Conservation (phyloP, 1,140 invertebrate genomes). For the Drosophila equinoxialis region DNA sequence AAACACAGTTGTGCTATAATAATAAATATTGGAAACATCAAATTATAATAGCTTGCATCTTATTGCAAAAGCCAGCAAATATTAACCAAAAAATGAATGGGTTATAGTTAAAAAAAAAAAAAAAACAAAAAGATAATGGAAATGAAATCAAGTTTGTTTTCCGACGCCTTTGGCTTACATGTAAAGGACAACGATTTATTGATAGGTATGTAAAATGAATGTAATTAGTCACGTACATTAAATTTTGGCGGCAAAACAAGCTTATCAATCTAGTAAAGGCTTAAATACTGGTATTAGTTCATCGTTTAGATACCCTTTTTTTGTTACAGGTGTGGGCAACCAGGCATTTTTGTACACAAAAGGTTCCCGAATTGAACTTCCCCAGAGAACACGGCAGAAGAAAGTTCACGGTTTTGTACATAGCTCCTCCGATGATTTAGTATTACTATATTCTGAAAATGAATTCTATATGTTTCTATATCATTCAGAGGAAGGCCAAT, state of each 20-base stretch:
- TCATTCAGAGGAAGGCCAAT: constrained; percentile 5
- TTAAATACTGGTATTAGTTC: not conserved
- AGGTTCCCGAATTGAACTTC: constrained; percentile 18
- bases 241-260: not conserved
- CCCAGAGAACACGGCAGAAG: constrained; percentile 22
- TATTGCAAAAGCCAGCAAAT: too few species aligned
- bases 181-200: not conserved
- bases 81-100: not conserved
- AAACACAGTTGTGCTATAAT: too few species aligned
- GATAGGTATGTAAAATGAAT: not conserved
- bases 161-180: constrained; percentile 8
- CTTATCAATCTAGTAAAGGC: not conserved
- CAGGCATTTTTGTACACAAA: constrained; percentile 29
- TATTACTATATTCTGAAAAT: constrained; percentile 58
- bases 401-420: constrained; percentile 56
- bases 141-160: constrained; percentile 5
- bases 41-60: too few species aligned
- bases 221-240: not conserved
- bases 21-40: too few species aligned
- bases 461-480: constrained; percentile 43
- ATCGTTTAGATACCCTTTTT: too few species aligned
- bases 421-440: constrained; percentile 8
- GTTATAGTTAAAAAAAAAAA: not conserved
- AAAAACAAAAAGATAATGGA: not conserved
- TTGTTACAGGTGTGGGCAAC: constrained; percentile 51